Evolutionary conservation across 1,140 invertebrate species (phyloP).

Genomic region (Mamestra configurata): DNA sequence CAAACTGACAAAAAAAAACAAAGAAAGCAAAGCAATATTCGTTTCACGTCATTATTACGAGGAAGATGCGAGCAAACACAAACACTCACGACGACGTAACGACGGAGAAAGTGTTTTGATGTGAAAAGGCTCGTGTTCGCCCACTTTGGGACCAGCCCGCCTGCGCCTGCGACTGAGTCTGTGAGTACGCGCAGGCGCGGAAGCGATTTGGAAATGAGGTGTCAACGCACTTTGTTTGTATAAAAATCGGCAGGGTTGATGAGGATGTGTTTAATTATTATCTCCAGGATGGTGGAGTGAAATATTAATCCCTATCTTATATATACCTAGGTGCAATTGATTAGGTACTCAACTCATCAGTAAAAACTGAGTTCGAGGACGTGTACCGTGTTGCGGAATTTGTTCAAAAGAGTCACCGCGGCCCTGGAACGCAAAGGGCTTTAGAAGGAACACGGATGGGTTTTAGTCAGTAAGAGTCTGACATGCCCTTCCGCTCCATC

Average conservation of each 20-base stretch:
- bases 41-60: conserved; percentile 35
- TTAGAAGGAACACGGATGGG: too few species aligned
- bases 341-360: too few species aligned
- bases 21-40: conserved; percentile 21
- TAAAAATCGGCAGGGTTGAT: neutral
- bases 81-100: conserved; percentile 32
- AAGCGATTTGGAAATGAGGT: neutral
- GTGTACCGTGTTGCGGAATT: too few species aligned
- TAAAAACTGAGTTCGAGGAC: too few species aligned
- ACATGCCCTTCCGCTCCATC: too few species aligned
- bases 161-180: neutral
- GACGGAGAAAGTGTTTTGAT: conserved; percentile 60
- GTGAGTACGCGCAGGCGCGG: neutral
- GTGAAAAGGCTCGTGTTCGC: conserved; percentile 52
- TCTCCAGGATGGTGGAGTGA: too few species aligned
- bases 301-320: too few species aligned
- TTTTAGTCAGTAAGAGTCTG: too few species aligned
- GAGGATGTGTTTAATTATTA: neutral
- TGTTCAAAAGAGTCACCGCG: too few species aligned
- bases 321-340: too few species aligned
- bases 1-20: neutral
- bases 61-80: conserved; percentile 14
- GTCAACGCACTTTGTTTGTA: conserved; percentile 25
- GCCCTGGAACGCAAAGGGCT: too few species aligned
- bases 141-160: conserved; percentile 46